Evolutionary conservation across 2,888 invertebrate species (phyloP).

Genomic region (Phania funesta): DNA sequence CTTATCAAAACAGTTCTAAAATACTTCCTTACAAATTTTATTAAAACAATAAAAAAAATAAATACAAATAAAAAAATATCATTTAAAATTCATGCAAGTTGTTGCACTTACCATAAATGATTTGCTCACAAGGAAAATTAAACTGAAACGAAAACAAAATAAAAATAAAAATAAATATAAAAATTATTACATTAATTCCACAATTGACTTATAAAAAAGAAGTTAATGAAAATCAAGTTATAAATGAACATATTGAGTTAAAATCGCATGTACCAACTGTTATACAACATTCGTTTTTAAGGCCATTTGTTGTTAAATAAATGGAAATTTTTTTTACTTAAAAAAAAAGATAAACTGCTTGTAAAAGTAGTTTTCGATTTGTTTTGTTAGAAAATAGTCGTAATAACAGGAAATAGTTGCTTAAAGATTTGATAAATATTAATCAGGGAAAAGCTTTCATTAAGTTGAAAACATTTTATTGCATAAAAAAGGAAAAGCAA

Average conservation of each 20-base stretch:
- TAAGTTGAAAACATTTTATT: no score
- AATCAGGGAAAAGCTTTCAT: no score
- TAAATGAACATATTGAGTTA: background rate
- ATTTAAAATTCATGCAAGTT: no score
- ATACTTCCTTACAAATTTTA: slow-evolving; percentile 46
- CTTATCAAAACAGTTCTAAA: slow-evolving; percentile 20
- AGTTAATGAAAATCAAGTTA: background rate
- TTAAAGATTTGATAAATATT: no score
- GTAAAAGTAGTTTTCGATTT: no score
- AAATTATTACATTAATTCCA: slow-evolving; percentile 16
- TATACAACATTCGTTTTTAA: background rate
- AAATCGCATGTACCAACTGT: background rate
- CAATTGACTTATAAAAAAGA: background rate
- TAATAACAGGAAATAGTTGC: no score
- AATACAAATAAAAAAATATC: slow-evolving; percentile 4
- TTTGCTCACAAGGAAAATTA: background rate
- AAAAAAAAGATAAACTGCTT: no score
- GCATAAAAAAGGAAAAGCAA: no score
- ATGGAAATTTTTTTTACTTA: background rate
- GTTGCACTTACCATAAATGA: slow-evolving; percentile 45
- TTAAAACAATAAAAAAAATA: slow-evolving; percentile 18
- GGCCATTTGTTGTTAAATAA: background rate
- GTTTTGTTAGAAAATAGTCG: no score
- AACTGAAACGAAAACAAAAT: slow-evolving; percentile 2
- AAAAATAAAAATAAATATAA: slow-evolving; percentile 10